Evolutionary conservation across 2,113 vertebrate genomes (phyloP).

Genomic region (Climacteris rufus): DNA sequence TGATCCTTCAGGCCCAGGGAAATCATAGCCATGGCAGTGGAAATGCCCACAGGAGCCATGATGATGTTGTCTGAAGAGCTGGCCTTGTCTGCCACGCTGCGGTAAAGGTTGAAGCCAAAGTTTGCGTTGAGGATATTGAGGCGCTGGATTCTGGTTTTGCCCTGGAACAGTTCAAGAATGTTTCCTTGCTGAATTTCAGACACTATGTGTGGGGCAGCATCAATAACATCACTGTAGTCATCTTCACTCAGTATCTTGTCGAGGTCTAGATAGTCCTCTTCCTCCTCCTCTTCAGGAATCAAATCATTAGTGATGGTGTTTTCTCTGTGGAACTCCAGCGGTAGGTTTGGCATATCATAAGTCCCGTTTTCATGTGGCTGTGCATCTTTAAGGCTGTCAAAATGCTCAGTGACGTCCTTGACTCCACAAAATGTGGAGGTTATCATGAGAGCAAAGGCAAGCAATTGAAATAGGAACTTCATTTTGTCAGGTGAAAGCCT

Average conservation of each 20-base stretch:
- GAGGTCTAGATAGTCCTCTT: conserved; percentile 83
- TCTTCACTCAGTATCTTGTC: conserved; percentile 83
- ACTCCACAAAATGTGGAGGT: conserved; percentile 68
- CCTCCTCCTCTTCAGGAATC: conserved; percentile 81
- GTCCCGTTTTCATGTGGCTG: not conserved
- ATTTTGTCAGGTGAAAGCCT: conserved; percentile 71
- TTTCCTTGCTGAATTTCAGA: conserved; percentile 78
- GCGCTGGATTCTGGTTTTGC: conserved; percentile 89
- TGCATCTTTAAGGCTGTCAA: conserved; percentile 39
- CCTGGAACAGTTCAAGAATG: conserved; percentile 86
- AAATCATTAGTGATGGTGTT: conserved; percentile 92
- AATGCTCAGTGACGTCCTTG: conserved; percentile 76
- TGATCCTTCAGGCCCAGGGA: conserved; percentile 80
- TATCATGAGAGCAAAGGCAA: conserved; percentile 68
- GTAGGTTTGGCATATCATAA: conserved; percentile 66
- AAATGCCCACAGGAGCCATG: conserved; percentile 92
- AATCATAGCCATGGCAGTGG: conserved; percentile 93
- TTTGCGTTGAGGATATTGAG: conserved; percentile 87
- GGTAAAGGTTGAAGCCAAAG: conserved; percentile 91
- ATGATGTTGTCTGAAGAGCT: conserved; percentile 86
- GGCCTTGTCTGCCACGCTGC: conserved; percentile 79
- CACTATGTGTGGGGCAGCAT: conserved; percentile 76
- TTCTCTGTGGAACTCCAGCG: conserved; percentile 85
- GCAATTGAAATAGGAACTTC: conserved; percentile 66
- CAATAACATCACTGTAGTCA: conserved; percentile 85